Conservation (phyloP, 2,797 vertebrate genomes). For the Furcifer pardalis region DNA sequence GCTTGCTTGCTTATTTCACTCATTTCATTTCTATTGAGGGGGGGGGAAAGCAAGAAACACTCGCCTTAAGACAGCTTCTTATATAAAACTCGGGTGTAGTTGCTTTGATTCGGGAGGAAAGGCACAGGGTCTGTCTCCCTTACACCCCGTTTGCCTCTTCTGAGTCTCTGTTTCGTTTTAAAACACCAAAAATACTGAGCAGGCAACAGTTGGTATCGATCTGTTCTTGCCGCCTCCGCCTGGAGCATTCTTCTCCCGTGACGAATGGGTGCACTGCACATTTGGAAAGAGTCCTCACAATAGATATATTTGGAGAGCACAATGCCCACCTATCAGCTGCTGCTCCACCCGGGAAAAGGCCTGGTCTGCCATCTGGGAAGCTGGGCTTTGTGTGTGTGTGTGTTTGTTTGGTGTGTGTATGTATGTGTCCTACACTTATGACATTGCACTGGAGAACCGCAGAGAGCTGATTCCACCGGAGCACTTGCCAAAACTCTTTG, state of each 20-base stretch:
- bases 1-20: too few relatives aligned
- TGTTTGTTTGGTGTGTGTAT: too few relatives aligned
- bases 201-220: background rate
- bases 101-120: too few relatives aligned
- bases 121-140: background rate
- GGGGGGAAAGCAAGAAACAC: too few relatives aligned
- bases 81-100: too few relatives aligned
- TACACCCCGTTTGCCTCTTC: too few relatives aligned
- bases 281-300: background rate
- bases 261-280: background rate
- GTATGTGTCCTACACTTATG: too few relatives aligned
- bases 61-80: too few relatives aligned
- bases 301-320: background rate
- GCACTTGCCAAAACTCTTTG: background rate
- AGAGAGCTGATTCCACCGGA: too few relatives aligned
- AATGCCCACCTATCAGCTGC: conserved; percentile 3
- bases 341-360: background rate
- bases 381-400: too few relatives aligned
- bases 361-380: background rate
- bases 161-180: background rate
- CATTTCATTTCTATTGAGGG: too few relatives aligned
- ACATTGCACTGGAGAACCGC: too few relatives aligned
- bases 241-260: background rate
- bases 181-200: background rate
- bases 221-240: background rate